Evolutionary conservation across 1,140 invertebrate species (phyloP).

Genomic region (Drosophila teissieri): DNA sequence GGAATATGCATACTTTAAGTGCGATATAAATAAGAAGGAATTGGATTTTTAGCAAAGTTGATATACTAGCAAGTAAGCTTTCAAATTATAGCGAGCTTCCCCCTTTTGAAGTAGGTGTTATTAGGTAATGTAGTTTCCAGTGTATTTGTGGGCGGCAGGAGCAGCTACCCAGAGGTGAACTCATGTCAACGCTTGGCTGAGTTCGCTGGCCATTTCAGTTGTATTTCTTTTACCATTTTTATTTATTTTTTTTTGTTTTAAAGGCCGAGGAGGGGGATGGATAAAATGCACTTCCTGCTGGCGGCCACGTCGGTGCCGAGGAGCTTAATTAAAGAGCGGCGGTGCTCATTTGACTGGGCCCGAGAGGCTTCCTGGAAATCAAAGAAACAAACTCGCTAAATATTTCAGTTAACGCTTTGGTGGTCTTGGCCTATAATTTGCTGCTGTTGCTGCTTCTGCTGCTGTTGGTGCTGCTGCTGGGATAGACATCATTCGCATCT

Average conservation of each 20-base stretch:
- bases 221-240: conserved; percentile 23
- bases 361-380: conserved; percentile 77
- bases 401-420: conserved; percentile 83
- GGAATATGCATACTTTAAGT: too few relatives aligned
- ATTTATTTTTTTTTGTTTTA: conserved; percentile 14
- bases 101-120: background rate
- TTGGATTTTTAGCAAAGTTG: too few relatives aligned
- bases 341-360: conserved; percentile 74
- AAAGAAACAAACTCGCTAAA: conserved; percentile 83
- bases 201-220: conserved; percentile 34
- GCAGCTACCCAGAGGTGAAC: conserved; percentile 32
- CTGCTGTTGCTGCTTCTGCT: conserved; percentile 39
- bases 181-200: conserved; percentile 77
- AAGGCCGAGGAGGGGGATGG: conserved; percentile 13
- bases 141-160: conserved; percentile 19
- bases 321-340: conserved; percentile 76
- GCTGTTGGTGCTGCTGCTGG: conserved; percentile 10
- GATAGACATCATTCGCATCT: conserved; percentile 30
- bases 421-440: conserved; percentile 82
- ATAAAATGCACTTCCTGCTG: conserved; percentile 57
- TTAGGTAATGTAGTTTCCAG: background rate
- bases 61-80: background rate
- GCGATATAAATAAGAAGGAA: too few relatives aligned
- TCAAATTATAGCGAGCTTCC: background rate
- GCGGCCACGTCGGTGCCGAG: conserved; percentile 57